Evolutionary conservation across 92 coral and sea anemone genomes (phyloP), one percentile per base, ranked within the genome.

Genomic region (Palythoa grandiflora): DNA sequence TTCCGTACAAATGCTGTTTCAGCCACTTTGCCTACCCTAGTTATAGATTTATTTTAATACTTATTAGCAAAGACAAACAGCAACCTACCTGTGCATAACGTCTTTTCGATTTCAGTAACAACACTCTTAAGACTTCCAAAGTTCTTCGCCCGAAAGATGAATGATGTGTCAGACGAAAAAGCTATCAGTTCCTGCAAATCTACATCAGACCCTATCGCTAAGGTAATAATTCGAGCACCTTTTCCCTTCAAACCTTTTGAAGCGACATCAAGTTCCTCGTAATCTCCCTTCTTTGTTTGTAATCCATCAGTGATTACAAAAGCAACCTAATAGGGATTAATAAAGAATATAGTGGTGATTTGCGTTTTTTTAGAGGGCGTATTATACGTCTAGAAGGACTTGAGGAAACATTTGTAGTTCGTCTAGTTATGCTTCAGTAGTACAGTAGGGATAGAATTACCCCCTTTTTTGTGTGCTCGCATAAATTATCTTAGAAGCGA

Each of bases 291-390:
- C 73, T 80, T 80, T 80, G 85, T 80, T 48, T 80, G 85, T 14
- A 63, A 63, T 65, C 85, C 85, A 44, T 80, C 85, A 47, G 85
- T 80, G 59, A 80, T 44, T 48, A 80, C 85, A 61, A 80, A 80
- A 44, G 63, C 85, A 80, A 80, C 38, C 85, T 80, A 63, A 15
- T 0, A 80, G 16, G 16, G 65, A 47, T 9, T 3, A 51, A 28
- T 75, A 5, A 60, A 60, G 16, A 19, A 16, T 1, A 0, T 44
- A 8, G 50, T 44, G 50, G 5, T 44, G 2, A 44, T 1, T 0
- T 44, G 0, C 28, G 28, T 0, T 28, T 28, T 28, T 28, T 28
- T 28, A 28, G 28, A 28, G 28, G 28, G 28, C 28, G 28, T 28
- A 28, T 28, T 28, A 28, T 28, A 28, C 28, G 28, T 28, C 28